phyloP scores from a whole-genome alignment of 2,888 invertebrate genomes.

The Ochlodes sylvanus region DNA sequence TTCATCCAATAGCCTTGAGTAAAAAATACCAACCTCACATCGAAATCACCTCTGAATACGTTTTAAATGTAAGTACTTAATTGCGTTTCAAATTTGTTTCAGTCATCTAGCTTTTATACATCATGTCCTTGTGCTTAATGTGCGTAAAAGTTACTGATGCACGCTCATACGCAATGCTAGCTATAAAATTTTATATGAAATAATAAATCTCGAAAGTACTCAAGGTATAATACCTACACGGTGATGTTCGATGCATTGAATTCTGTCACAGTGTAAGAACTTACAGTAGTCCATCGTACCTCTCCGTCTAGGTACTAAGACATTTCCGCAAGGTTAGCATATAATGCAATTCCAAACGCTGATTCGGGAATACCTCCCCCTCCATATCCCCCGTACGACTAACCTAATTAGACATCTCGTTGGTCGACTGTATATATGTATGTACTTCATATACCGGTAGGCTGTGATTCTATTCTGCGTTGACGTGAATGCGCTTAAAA shows the following conservation, averaged over 20 bases:
- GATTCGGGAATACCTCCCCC: too few relatives aligned
- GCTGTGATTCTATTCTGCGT: slow-evolving; percentile 37
- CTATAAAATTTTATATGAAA: not conserved
- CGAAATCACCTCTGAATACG: not conserved
- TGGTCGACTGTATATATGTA: not conserved
- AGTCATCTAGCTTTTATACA: not conserved
- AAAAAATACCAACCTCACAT: too few relatives aligned
- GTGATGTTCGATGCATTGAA: slow-evolving; percentile 33
- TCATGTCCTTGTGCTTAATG: slow-evolving; percentile 2
- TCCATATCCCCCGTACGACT: too few relatives aligned
- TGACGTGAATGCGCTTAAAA: slow-evolving; percentile 57
- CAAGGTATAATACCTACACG: not conserved
- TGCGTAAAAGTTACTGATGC: not conserved
- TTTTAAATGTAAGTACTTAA: not conserved
- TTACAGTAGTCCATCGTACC: not conserved
- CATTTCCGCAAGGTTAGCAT: too few relatives aligned
- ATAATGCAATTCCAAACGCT: too few relatives aligned
- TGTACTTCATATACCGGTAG: not conserved
- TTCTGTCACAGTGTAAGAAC: slow-evolving; percentile 17
- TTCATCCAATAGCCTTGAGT: too few relatives aligned
- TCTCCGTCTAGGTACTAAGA: too few relatives aligned
- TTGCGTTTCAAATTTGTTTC: not conserved
- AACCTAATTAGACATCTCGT: too few relatives aligned
- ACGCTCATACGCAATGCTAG: not conserved
- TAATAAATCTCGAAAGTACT: not conserved